These are phyloP conservation scores for Nematostella vectensis DNA, from an alignment of 92 coral and sea anemone species.

Conservation along the genomic window DNA sequence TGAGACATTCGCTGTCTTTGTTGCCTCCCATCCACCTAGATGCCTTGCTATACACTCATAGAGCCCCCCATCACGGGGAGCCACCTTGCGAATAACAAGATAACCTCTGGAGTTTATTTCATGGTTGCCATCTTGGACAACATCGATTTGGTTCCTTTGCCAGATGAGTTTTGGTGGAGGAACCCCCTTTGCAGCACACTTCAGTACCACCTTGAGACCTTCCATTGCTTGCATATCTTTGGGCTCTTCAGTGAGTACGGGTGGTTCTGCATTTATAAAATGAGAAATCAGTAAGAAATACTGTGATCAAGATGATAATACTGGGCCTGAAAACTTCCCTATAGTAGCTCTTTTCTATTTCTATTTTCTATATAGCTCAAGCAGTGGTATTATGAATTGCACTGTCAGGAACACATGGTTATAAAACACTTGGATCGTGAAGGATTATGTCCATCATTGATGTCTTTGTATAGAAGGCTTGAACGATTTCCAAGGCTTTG, in stretches of 20 bases:
- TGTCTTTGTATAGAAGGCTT: no score
- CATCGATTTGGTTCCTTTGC: slow-evolving; percentile 21
- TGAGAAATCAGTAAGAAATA: neutral
- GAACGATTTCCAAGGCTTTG: no score
- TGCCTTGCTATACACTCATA: slow-evolving; percentile 50
- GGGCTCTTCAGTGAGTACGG: slow-evolving; percentile 31
- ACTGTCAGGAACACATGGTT: no score
- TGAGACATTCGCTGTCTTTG: slow-evolving; percentile 29
- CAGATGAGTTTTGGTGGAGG: slow-evolving; percentile 53
- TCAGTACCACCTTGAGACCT: slow-evolving; percentile 23
- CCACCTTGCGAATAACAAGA: slow-evolving; percentile 27
- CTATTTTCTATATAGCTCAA: no score
- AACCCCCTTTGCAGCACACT: slow-evolving; percentile 40
- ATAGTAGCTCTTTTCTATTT: no score
- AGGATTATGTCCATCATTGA: no score
- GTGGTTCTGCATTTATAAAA: slow-evolving; percentile 1
- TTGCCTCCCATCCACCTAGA: slow-evolving; percentile 23
- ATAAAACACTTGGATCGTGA: no score
- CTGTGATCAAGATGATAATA: no score
- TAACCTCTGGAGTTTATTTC: slow-evolving; percentile 25
- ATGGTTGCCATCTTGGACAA: slow-evolving; percentile 12
- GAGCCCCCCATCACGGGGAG: slow-evolving; percentile 16
- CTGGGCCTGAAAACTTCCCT: no score
- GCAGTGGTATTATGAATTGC: no score
- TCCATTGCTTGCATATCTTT: slow-evolving; percentile 53